These are phyloP conservation scores for Phaenicophaeus curvirostris DNA, from an alignment of 2,797 vertebrate species.

Conservation along the genomic window DNA sequence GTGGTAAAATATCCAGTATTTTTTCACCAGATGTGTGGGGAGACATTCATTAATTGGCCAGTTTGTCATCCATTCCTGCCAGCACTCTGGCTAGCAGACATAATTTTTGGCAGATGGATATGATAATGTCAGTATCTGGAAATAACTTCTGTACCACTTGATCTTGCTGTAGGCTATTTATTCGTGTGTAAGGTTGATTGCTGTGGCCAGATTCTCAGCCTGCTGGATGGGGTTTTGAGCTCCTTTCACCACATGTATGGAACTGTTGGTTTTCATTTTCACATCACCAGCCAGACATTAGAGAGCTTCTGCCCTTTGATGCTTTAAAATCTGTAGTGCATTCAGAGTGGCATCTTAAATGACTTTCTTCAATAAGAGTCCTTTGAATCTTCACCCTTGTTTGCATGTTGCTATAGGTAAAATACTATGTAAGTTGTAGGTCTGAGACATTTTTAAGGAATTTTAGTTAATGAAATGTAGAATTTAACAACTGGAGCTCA, in stretches of 20 bases:
- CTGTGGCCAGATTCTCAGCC: not conserved
- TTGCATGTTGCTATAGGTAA: not conserved
- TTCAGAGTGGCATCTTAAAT: not conserved
- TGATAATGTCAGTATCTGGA: not conserved
- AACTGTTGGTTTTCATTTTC: not conserved
- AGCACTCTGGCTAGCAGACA: not conserved
- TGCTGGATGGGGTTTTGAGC: not conserved
- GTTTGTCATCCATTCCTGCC: not conserved
- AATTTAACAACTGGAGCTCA: not conserved
- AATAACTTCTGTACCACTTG: not conserved
- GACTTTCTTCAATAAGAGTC: not conserved
- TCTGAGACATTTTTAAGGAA: not conserved
- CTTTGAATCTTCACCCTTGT: not conserved
- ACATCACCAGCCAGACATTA: not conserved
- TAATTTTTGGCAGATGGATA: not conserved
- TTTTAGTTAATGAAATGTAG: not conserved
- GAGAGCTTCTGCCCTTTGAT: not conserved
- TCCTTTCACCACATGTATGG: not conserved
- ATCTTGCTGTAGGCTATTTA: not conserved
- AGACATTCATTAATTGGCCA: conserved; percentile 8
- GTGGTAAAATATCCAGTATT: not conserved
- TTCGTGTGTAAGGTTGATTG: not conserved
- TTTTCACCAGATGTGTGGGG: not conserved
- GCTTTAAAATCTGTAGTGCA: not conserved
- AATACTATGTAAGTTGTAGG: not conserved